phyloP scores from a whole-genome alignment of 2,113 vertebrate species.

The Catagonus wagneri region DNA sequence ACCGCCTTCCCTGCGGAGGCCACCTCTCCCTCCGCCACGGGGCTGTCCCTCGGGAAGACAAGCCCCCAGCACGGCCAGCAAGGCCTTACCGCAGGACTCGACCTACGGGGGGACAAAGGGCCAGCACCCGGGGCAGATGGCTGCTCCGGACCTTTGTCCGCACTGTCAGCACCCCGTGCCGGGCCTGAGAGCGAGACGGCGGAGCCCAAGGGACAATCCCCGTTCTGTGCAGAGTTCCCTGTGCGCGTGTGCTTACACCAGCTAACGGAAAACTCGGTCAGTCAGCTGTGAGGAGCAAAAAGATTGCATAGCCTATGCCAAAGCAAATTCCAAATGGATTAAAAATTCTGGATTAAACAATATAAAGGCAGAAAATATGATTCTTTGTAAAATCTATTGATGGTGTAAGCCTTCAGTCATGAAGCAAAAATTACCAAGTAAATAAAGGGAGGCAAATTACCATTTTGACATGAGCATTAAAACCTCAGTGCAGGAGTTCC shows the following conservation, averaged over 20 bases:
- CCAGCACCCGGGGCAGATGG: not conserved
- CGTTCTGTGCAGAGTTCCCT: not conserved
- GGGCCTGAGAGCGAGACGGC: not conserved
- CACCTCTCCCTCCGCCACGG: too few species aligned
- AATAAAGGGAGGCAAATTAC: not conserved
- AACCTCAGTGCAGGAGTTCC: not conserved
- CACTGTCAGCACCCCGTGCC: fast-evolving
- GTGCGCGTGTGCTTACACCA: not conserved
- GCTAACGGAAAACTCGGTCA: not conserved
- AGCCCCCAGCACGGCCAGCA: not conserved
- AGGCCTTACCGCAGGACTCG: not conserved
- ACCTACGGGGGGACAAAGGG: not conserved
- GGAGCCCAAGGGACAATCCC: not conserved
- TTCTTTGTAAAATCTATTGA: not conserved
- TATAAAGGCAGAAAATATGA: not conserved
- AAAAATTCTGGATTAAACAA: not conserved
- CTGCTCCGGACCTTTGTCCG: fast-evolving
- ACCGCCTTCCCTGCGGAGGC: too few species aligned
- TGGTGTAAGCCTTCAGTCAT: not conserved
- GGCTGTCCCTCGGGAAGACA: not conserved
- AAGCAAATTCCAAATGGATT: not conserved
- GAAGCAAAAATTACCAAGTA: not conserved
- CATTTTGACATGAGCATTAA: not conserved
- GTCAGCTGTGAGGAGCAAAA: too few species aligned
- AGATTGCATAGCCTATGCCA: not conserved